Conservation (phyloP, 2,888 invertebrate genomes). For the Hemithea aestivaria region DNA sequence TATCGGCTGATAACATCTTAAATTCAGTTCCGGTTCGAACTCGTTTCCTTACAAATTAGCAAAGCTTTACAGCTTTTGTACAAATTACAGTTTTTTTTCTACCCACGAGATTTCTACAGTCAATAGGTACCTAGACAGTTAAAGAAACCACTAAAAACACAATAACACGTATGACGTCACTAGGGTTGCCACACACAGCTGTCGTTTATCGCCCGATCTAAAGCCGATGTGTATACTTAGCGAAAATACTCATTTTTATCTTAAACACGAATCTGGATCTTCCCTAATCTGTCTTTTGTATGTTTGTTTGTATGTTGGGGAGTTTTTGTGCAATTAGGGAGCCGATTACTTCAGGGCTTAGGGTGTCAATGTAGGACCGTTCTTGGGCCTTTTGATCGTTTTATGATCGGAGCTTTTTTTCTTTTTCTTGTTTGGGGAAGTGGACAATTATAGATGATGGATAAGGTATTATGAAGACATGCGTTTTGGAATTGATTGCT, state of each 20-base stretch:
- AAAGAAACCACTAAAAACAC: conserved; percentile 13
- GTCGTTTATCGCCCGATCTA: conserved; percentile 69
- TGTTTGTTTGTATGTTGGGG: conserved; percentile 64
- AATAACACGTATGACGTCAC: conserved; percentile 43
- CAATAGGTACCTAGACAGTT: conserved; percentile 4
- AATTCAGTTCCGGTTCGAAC: neutral
- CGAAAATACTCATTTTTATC: conserved; percentile 74
- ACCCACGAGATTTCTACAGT: neutral
- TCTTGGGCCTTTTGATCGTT: conserved; percentile 38
- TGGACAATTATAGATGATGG: conserved; percentile 14
- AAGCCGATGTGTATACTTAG: conserved; percentile 67
- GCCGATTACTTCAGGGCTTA: conserved; percentile 40
- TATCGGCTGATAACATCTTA: too few species aligned
- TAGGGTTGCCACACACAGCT: conserved; percentile 58
- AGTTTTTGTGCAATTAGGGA: conserved; percentile 72
- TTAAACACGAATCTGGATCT: conserved; percentile 73
- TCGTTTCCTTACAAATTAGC: too few species aligned
- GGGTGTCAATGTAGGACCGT: conserved; percentile 55
- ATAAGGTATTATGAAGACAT: neutral
- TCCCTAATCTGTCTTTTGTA: conserved; percentile 73
- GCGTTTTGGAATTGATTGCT: too few species aligned
- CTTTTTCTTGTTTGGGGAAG: conserved; percentile 6
- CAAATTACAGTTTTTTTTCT: neutral
- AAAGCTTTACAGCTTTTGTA: too few species aligned
- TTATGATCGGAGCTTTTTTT: conserved; percentile 18